Evolutionary conservation across 2,113 vertebrate genomes (phyloP), one percentile per base, ranked within the genome.

Genomic region (Baryphthengus martii): DNA sequence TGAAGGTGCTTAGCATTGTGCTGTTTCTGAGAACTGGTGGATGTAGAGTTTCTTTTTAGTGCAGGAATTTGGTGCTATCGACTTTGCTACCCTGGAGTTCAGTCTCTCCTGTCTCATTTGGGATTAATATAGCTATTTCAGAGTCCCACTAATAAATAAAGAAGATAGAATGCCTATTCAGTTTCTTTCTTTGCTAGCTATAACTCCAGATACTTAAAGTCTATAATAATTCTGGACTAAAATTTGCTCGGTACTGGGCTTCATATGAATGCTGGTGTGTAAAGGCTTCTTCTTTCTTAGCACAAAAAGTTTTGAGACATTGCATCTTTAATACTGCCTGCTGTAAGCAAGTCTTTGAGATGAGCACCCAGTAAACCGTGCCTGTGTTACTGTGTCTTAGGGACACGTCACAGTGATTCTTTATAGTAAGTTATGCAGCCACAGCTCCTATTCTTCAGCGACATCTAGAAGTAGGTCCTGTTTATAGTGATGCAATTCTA

Each of bases 361-460:
- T 1, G 10, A 67, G 55, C 50, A 42, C 31, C 44, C 20, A 49
- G 29, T 61, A n/a, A 63, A 13, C 53, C 53, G 59, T 81, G 66
- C 24, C 53, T 35, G 29, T 33, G 40, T 35, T 67, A 17, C 24
- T 53, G 37, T 4, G 1, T 2, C 0, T 11, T n/a, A 50, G 26
- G 37, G 84, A 6, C 42, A 44, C 42, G 49, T 29, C 20, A 8
- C 8, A 31, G 47, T 25, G 42, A 52, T 50, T 66, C 17, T 49
- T 37, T n/a, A 29, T 10, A 44, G 61, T 24, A 70, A 39, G 19
- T 65, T 58, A 24, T 6, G 17, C 55, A 58, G 39, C 39, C 52
- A 13, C 50, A 55, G 61, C 49, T 73, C 14, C 21, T 65, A 4
- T 35, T 3, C 35, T 35, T 75, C 45, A 56, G 29, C 33, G 33